Evolutionary conservation across 92 coral and sea anemone species (phyloP), one percentile per base, ranked within the genome.

Genomic region (Galaxea fascicularis): DNA sequence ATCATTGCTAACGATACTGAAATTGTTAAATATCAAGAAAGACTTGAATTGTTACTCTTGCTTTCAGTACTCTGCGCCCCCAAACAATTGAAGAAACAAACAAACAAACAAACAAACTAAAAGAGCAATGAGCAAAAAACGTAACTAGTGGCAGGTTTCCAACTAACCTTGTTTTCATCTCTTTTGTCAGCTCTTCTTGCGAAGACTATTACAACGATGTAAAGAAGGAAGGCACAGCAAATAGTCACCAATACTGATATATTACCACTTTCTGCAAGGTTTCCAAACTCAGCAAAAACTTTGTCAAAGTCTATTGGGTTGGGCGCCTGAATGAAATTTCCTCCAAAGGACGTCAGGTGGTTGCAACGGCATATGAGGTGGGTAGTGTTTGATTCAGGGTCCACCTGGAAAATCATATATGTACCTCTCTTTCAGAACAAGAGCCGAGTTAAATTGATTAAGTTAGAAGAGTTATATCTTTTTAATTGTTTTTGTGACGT

Each of bases 221-320:
- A 87, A 17, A 87, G 20, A 22, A 80, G 68, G 52, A 87, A 73
- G 27, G 78, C 82, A 21, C 75, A 67, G 4, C 66, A 30, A 57
- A 87, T 87, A 6, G 90, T 87, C 71, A 80, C 90, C 64, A 87
- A 51, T n/a, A 87, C 90, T 44, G 90, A 76, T 21, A 80, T 69
- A 29, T 87, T 87, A 44, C 90, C 87, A 51, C 69, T 87, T 30
- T 87, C 82, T 26, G 65, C 62, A 14, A 87, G 87, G 45, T 52
- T 44, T 21, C 69, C 25, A 65, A 87, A 47, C 68, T 73, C 90
- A 11, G 76, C 26, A 14, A 87, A 51, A 14, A 87, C 87, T 57
- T 69, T 85, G 85, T 85, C 85, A 53, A 85, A 85, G 77, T 85
- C 79, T 53, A 85, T 85, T 2, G 89, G 89, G 56, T 85, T 85